phyloP scores from a whole-genome alignment of 2,797 vertebrate genomes.

The Hybognathus amarus region DNA sequence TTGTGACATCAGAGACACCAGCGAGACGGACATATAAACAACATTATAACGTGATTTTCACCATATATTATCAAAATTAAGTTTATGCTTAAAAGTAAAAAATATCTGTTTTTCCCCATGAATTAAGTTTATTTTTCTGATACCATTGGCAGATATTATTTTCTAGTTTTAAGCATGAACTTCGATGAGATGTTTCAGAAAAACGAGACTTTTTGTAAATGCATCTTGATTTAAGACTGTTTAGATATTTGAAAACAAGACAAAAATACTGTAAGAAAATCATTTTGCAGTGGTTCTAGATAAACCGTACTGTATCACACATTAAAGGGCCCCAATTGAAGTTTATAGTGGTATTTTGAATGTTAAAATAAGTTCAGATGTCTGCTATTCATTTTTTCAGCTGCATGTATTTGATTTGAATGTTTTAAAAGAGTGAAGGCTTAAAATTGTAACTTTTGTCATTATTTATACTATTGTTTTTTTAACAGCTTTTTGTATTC shows the following conservation, averaged over 20 bases:
- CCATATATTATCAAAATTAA: too few species aligned
- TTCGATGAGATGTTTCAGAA: neutral
- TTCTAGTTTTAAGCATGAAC: neutral
- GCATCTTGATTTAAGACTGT: neutral
- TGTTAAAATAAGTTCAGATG: neutral
- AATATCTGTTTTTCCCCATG: neutral
- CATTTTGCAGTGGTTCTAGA: constrained; percentile 16
- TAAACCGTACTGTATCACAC: constrained; percentile 6
- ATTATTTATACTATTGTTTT: constrained; percentile 5
- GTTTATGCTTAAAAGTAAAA: constrained; percentile 2
- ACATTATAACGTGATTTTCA: too few species aligned
- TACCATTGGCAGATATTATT: neutral
- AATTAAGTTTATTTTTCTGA: neutral
- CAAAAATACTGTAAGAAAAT: neutral
- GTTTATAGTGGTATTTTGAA: neutral
- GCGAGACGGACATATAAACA: too few species aligned
- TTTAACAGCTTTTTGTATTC: constrained; percentile 16
- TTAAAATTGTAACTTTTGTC: neutral
- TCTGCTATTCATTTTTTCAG: neutral
- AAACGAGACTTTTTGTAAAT: neutral
- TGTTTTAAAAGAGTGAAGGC: constrained; percentile 1
- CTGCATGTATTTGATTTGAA: constrained; percentile 20
- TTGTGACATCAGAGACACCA: too few species aligned
- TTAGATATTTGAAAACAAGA: neutral
- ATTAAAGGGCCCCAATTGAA: constrained; percentile 13